A percentile compares a stretch with the other conserved stretches of the same genome.
These are phyloP conservation scores for Pangasius larnaudii DNA, from an alignment of 2,797 vertebrate species.

Conservation along the genomic window DNA sequence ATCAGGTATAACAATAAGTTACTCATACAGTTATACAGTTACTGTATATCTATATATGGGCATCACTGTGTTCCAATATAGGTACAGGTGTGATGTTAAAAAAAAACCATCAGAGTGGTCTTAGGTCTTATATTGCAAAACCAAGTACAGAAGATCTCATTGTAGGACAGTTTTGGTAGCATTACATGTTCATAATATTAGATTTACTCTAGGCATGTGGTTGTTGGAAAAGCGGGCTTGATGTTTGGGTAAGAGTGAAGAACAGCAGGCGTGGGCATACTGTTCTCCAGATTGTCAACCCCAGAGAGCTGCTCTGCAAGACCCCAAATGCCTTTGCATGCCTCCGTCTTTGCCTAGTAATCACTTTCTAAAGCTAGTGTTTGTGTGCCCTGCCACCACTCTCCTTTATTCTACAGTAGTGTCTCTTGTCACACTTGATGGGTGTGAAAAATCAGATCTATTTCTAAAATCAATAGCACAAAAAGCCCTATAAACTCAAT, in stretches of 20 bases:
- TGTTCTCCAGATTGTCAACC: constrained; percentile 59
- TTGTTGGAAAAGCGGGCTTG: constrained; percentile 50
- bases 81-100: constrained; percentile 25
- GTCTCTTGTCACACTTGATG: constrained; percentile 53
- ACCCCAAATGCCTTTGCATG: constrained; percentile 47
- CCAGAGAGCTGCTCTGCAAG: constrained; percentile 54
- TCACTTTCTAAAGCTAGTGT: constrained; percentile 57
- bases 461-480: constrained; percentile 55
- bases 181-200: constrained; percentile 53
- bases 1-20: background rate
- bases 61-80: background rate
- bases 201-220: constrained; percentile 48
- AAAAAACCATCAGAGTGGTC: constrained; percentile 23
- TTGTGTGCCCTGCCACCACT: constrained; percentile 44
- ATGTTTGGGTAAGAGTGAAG: constrained; percentile 47
- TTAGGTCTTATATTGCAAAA: constrained; percentile 37
- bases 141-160: constrained; percentile 40
- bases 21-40: background rate
- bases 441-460: constrained; percentile 49
- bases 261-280: constrained; percentile 46
- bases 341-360: constrained; percentile 58
- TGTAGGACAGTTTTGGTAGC: constrained; percentile 38
- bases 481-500: constrained; percentile 30
- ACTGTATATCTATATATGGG: background rate
- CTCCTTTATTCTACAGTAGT: constrained; percentile 23